A percentile compares a stretch with the other conserved stretches of the same genome.
phyloP scores from a whole-genome alignment of 37 sponge, comb jelly and placozoan genomes.

The Ianthella basta region DNA sequence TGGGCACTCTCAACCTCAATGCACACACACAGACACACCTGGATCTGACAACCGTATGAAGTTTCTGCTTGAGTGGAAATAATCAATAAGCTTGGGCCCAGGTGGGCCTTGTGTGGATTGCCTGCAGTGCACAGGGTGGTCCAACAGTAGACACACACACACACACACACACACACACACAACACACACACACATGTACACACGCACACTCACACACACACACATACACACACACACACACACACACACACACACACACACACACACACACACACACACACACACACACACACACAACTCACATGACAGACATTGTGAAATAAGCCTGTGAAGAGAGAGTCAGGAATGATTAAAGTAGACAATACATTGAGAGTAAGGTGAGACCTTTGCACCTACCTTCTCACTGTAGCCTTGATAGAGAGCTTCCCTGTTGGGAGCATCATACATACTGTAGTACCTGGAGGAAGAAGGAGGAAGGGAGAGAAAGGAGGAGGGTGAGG shows the following conservation, averaged over 20 bases:
- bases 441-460: neutral
- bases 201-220: too few relatives aligned
- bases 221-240: conserved; percentile 4
- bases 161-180: too few relatives aligned
- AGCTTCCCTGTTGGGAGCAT: neutral
- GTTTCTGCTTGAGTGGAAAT: neutral
- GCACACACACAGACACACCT: conserved; percentile 20
- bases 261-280: conserved; percentile 17
- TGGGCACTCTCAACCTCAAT: neutral
- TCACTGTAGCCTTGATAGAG: conserved; percentile 11
- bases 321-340: neutral
- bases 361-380: neutral
- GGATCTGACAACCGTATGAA: conserved; percentile 7
- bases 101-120: too few relatives aligned
- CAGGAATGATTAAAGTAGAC: neutral
- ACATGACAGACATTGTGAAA: neutral
- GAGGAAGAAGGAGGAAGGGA: neutral
- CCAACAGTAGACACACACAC: neutral
- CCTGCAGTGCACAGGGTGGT: neutral
- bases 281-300: neutral
- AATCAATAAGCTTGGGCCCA: neutral
- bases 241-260: neutral
- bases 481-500: too few relatives aligned
- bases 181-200: too few relatives aligned
- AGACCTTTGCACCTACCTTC: neutral